Conservation (phyloP, 53 echinoderm and acorn worm genomes). For the Pentamera pediparva region DNA sequence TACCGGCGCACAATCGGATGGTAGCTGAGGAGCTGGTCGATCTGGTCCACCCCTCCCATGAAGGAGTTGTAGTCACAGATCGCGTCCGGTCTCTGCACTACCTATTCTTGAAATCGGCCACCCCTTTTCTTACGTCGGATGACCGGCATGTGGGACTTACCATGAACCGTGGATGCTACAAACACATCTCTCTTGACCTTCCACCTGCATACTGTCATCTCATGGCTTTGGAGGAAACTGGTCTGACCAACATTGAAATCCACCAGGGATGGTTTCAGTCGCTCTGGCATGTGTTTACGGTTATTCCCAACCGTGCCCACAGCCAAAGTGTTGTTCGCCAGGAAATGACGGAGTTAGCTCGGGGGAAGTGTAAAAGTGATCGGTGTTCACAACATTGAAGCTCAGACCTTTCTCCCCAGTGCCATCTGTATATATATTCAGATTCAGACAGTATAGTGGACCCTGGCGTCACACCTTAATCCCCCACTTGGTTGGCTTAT, state of each 20-base stretch:
- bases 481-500: constrained; percentile 10
- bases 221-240: constrained; percentile 2
- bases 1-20: background rate
- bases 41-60: background rate
- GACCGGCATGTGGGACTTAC: background rate
- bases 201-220: constrained; percentile 23
- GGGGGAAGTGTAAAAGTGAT: constrained; percentile 21
- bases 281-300: background rate
- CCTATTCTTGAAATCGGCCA: background rate
- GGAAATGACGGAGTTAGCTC: background rate
- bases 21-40: constrained; percentile 11
- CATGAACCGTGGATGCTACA: constrained; percentile 20
- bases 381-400: constrained; percentile 23
- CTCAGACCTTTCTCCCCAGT: constrained; percentile 22
- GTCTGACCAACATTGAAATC: background rate
- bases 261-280: background rate
- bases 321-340: constrained; percentile 19
- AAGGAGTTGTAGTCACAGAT: constrained; percentile 12
- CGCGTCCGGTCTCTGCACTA: background rate
- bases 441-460: constrained; percentile 2
- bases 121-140: background rate
- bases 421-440: constrained; percentile 22
- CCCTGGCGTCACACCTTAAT: background rate
- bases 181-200: constrained; percentile 34
- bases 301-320: constrained; percentile 24